Conservation (phyloP, 2,888 invertebrate species). For the Sphaerophoria rueppellii region DNA sequence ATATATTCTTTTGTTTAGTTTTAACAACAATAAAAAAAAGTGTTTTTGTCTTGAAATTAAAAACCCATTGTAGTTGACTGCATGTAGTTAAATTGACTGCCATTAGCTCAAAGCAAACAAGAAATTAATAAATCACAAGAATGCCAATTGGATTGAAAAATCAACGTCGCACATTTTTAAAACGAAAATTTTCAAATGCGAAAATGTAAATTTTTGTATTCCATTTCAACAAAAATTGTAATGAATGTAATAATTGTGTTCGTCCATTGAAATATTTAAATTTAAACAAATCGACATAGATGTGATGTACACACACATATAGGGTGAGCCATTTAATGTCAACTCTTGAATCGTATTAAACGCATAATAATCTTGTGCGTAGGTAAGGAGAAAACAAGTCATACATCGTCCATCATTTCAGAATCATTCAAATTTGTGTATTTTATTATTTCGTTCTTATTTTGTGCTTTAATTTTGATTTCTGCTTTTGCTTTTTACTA, state of each 20-base stretch:
- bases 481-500: neutral
- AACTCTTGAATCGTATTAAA: neutral
- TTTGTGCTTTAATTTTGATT: slow-evolving; percentile 9
- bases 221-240: neutral
- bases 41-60: slow-evolving; percentile 51
- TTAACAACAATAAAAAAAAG: slow-evolving; percentile 21
- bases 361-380: slow-evolving; percentile 6
- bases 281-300: neutral
- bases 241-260: neutral
- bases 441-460: neutral
- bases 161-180: slow-evolving; percentile 19
- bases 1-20: slow-evolving; percentile 27
- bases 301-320: too few species aligned
- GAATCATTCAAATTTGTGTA: neutral
- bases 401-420: slow-evolving; percentile 1
- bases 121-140: slow-evolving; percentile 34
- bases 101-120: neutral
- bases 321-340: too few species aligned
- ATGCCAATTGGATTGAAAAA: slow-evolving; percentile 64
- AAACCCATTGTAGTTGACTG: slow-evolving; percentile 59
- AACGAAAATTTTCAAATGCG: neutral
- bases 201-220: neutral
- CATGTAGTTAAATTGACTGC: slow-evolving; percentile 61
- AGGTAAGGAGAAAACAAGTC: neutral
- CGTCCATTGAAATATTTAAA: slow-evolving; percentile 7